These are phyloP conservation scores for Terebella lapidaria DNA, from an alignment of 2,888 invertebrate genomes.

Conservation along the genomic window DNA sequence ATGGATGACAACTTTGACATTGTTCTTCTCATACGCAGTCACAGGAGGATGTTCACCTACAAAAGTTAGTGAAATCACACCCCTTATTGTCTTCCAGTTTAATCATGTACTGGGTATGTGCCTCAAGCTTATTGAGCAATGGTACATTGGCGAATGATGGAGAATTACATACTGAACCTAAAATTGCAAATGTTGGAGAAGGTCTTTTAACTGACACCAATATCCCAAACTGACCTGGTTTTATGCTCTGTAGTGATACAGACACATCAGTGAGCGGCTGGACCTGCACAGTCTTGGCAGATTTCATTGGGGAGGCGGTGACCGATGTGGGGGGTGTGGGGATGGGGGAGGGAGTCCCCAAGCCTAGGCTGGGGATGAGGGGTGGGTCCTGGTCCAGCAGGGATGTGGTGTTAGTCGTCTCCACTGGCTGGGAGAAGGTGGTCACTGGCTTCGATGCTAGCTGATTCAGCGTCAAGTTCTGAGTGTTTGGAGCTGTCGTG, in stretches of 20 bases:
- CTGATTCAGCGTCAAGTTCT: not conserved
- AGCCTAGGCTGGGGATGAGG: no score
- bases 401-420: no score
- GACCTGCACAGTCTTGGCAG: slow-evolving; percentile 3
- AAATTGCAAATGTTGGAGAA: no score
- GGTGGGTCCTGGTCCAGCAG: no score
- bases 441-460: not conserved
- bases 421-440: no score
- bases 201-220: no score
- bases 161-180: no score
- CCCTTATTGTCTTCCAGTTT: not conserved
- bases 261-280: slow-evolving; percentile 55
- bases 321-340: not conserved
- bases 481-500: not conserved
- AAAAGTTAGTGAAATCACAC: not conserved
- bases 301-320: not conserved
- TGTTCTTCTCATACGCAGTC: slow-evolving; percentile 70
- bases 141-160: no score
- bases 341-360: not conserved
- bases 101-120: no score
- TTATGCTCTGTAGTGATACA: slow-evolving; percentile 71
- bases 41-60: slow-evolving; percentile 65
- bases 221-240: no score
- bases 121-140: no score
- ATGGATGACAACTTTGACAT: slow-evolving; percentile 73